These are phyloP conservation scores for Bicyclus anynana DNA, from an alignment of 1,140 invertebrate genomes.

Conservation along the genomic window DNA sequence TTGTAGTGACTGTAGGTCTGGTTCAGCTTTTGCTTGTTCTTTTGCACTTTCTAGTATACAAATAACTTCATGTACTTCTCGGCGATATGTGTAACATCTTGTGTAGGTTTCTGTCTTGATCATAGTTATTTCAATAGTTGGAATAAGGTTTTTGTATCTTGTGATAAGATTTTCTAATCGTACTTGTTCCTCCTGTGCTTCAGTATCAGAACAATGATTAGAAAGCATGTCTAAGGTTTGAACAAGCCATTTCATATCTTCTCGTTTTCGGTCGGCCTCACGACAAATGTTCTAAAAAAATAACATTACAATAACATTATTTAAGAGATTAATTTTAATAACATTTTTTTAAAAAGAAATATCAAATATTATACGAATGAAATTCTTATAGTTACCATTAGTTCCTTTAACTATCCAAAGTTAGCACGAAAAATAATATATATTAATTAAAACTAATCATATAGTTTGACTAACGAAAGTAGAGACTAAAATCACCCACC, in stretches of 20 bases:
- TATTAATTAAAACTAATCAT: background rate
- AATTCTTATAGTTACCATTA: constrained; percentile 75
- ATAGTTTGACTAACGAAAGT: no score
- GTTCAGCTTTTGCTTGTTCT: constrained; percentile 82
- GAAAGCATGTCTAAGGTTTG: constrained; percentile 92
- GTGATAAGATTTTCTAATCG: constrained; percentile 89
- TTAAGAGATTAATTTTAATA: background rate
- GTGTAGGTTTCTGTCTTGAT: constrained; percentile 94
- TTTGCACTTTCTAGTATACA: constrained; percentile 85
- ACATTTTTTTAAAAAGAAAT: background rate
- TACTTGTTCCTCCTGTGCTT: constrained; percentile 87
- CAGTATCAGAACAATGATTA: constrained; percentile 87
- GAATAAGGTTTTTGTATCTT: constrained; percentile 93
- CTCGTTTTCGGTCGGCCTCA: constrained; percentile 91
- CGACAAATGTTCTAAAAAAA: constrained; percentile 86
- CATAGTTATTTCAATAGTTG: constrained; percentile 94
- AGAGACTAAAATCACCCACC: constrained; percentile 1
- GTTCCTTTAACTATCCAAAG: constrained; percentile 74
- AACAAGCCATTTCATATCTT: constrained; percentile 97
- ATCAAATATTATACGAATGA: background rate
- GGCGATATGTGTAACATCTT: constrained; percentile 93
- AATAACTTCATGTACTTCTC: constrained; percentile 91
- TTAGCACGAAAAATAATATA: constrained; percentile 37
- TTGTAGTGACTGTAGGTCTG: constrained; percentile 84
- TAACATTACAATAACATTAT: background rate